A percentile compares a stretch with the other conserved stretches of the same genome.
phyloP scores from a whole-genome alignment of 2,113 vertebrate genomes.

The Hyaena hyaena region DNA sequence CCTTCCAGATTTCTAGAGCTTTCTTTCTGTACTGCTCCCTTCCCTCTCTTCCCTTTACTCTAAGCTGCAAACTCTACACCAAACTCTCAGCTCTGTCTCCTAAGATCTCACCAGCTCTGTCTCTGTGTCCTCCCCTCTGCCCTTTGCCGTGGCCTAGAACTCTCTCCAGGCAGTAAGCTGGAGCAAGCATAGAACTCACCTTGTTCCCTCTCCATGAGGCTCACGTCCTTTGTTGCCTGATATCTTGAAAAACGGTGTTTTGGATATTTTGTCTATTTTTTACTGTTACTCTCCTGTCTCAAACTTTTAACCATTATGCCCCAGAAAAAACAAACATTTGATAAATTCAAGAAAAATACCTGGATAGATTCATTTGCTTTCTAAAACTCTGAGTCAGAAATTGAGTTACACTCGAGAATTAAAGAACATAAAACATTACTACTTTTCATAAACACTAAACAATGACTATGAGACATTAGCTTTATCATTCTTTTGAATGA shows the following conservation, averaged over 20 bases:
- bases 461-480: neutral
- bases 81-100: neutral
- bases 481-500: neutral
- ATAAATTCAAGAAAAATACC: neutral
- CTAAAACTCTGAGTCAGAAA: neutral
- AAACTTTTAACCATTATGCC: neutral
- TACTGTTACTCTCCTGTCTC: neutral
- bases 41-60: neutral
- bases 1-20: neutral
- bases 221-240: neutral
- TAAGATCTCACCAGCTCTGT: neutral
- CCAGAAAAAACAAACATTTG: neutral
- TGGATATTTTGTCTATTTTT: neutral
- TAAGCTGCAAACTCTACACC: neutral
- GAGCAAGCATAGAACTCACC: neutral
- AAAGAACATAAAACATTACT: neutral
- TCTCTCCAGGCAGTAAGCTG: neutral
- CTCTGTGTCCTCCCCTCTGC: too few relatives aligned
- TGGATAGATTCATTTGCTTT: neutral
- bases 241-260: conserved; percentile 1
- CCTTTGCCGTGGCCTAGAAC: neutral
- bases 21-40: neutral
- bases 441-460: neutral
- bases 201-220: neutral
- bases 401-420: neutral